Evolutionary conservation across 1,140 invertebrate genomes (phyloP), one percentile per base, ranked within the genome.

Genomic region (Chlorops oryzae): DNA sequence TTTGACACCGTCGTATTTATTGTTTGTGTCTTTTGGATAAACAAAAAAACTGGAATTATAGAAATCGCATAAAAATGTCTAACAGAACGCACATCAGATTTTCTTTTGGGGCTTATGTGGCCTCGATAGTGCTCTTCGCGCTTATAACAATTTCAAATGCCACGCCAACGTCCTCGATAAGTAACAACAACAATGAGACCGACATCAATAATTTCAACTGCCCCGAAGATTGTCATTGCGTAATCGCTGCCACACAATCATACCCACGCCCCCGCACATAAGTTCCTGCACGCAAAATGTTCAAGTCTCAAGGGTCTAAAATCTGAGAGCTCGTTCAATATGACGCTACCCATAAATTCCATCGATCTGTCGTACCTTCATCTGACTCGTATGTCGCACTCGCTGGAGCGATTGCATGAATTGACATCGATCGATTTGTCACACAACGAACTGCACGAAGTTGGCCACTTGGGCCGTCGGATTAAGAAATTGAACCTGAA

Each of bases 321-420:
- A 38, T 9, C 40, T 6, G 54, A 61, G 35, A 21, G 39, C 27
- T 23, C 59, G 18, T 13, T 54, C 41, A 35, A 37, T 2, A 24
- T 54, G 2, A 25, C 53, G 10, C 48, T 64, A 10, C 65, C 68
- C 21, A 59, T 72, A 53, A 64, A 72, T 55, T 70, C 72, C 42
- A 63, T 83, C 41, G 80, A 81, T 62, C 65, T 82, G 27, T 81
- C 80, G 4, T 71, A 77, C 53, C 74, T 77, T 60, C 75, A 76
- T 15, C 75, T 82, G 27, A 73, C 76, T 4, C 75, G 77, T 39
- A 46, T 82, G 9, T 70, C 70, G 1, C 73, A 77, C 47, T 72
- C 77, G 53, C 61, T 81, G 45, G 76, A 80, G 50, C 73, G 71
- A 42, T 68, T 81, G 39, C 77, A 74, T 21, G 76, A 80, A 62